These are phyloP conservation scores for Saturnia pavonia DNA, from an alignment of 2,888 invertebrate species.

Conservation along the genomic window DNA sequence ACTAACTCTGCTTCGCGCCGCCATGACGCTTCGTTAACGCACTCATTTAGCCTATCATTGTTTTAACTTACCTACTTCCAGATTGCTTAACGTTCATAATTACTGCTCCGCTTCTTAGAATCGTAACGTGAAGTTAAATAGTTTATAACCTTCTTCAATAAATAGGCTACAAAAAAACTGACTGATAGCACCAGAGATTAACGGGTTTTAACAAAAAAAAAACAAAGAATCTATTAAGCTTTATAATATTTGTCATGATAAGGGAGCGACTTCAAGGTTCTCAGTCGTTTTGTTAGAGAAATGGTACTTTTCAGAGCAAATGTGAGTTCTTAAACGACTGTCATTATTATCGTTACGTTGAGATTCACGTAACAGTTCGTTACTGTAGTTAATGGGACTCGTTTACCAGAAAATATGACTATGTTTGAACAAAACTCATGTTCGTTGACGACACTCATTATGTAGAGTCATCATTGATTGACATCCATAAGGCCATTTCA, in stretches of 20 bases:
- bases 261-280: background rate
- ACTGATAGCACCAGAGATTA: no score
- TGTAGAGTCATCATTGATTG: background rate
- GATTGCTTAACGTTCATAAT: no score
- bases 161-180: no score
- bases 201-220: no score
- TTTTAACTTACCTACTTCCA: background rate
- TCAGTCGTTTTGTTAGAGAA: conserved; percentile 2
- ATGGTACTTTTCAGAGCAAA: conserved; percentile 9
- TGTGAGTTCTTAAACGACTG: conserved; percentile 1
- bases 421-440: background rate
- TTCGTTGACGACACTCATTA: background rate
- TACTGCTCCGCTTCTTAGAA: no score
- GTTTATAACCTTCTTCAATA: no score
- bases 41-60: no score
- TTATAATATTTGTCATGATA: background rate
- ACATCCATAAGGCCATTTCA: background rate
- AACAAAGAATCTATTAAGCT: no score
- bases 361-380: conserved; percentile 15
- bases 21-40: no score
- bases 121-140: no score
- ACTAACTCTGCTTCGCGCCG: no score
- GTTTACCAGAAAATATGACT: conserved; percentile 1
- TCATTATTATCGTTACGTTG: conserved; percentile 14
- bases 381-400: conserved; percentile 10